Base-by-base conservation (phyloP, 2,888 invertebrate species). In the Acrocyrtus sp. region DNA sequence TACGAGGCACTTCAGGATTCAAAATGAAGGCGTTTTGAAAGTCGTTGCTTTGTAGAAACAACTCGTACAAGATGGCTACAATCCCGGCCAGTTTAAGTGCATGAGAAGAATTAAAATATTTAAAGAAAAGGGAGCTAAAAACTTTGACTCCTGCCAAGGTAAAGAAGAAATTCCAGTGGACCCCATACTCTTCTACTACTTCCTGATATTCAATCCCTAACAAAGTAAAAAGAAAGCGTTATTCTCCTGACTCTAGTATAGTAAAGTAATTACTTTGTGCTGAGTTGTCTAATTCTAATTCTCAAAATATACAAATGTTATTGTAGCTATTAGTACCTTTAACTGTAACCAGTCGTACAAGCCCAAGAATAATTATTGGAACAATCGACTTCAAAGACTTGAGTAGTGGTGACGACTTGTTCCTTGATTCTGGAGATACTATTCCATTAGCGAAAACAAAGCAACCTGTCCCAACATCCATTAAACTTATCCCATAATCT, bases 81-180 rank as follows among this genome's bases (percentile, higher is more conserved):
- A 87, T 72, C 17, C 89, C 80, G 57, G 91, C 89, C 34, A 88
- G 84, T 6, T 88, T 72, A 56, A 90, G 85, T 22, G 90, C 84
- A 53, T 86, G 85, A 45, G 85, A 83, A 0, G 87, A 84, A 39
- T 86, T 84, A 1, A 90, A 83, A 10, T 88, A 83, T 56, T 85
- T 87, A 51, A 91, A 84, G 47, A 92, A 81, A 8, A 90, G 77
- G 0, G 89, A 89, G 43, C 91, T 90, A 21, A 92, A 82, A 1
- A 94, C 83, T 85, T 94, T 95, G 19, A 95, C 91, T 45, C 91
- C 85, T 2, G 94, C 95, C 67, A 99, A 85, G 0, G 97, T 98
- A 79, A 96, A 91, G 84, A 98, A 99, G 84, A 99, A 99, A 85
- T 99, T 99, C 94, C 98, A 96, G 84, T 99, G 98, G 0, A 91